Evolutionary conservation across 2,888 invertebrate species (phyloP).

Genomic region (Amphiduros pacificus): DNA sequence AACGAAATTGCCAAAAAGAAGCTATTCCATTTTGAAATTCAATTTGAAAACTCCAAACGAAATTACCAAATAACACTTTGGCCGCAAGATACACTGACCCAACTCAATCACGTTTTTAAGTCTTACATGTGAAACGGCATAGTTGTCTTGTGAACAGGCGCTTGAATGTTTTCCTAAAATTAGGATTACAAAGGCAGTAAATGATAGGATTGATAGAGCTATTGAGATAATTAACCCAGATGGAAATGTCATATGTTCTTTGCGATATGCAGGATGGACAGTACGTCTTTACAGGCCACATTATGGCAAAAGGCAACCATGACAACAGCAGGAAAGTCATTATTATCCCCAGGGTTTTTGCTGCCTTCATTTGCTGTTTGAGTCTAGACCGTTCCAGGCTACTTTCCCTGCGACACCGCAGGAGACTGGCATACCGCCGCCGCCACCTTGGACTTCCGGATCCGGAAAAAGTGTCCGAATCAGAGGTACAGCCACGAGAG

Average conservation of each 20-base stretch:
- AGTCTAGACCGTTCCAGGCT: constrained; percentile 21
- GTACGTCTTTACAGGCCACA: constrained; percentile 41
- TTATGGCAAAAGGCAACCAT: constrained; percentile 41
- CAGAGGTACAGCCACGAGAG: neutral
- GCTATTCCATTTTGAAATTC: no score
- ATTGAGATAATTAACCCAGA: constrained; percentile 44
- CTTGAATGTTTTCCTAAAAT: constrained; percentile 22
- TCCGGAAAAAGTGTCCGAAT: neutral
- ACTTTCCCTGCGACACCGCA: constrained; percentile 21
- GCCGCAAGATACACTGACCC: no score
- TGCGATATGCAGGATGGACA: constrained; percentile 32
- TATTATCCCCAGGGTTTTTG: constrained; percentile 41
- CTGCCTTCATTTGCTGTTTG: constrained; percentile 36
- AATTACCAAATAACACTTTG: no score
- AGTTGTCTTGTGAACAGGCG: no score
- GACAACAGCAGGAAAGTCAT: constrained; percentile 39
- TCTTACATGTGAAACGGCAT: no score
- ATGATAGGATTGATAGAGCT: constrained; percentile 42
- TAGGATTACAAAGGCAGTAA: constrained; percentile 39
- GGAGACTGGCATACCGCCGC: constrained; percentile 18
- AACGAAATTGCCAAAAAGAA: no score
- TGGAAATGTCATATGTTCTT: constrained; percentile 29
- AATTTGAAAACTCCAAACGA: no score
- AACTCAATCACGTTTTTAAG: no score
- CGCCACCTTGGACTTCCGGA: neutral